Evolutionary conservation across 2,113 vertebrate genomes (phyloP).

Genomic region (Hyaena hyaena): DNA sequence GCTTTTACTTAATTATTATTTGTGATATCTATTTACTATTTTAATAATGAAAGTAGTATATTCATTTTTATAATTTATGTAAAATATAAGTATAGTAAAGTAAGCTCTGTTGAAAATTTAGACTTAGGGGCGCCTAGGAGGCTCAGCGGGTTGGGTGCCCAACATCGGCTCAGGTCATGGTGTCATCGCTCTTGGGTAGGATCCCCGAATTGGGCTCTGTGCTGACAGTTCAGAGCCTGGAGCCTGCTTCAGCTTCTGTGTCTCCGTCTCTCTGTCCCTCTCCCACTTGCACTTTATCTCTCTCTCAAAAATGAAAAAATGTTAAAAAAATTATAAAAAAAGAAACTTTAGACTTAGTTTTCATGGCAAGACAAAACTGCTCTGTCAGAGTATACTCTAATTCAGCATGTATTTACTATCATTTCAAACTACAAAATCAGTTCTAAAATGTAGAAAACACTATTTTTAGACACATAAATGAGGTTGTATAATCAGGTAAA

Average conservation of each 20-base stretch:
- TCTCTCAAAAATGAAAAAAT: too few species aligned
- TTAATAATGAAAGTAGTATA: background rate
- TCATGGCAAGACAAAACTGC: background rate
- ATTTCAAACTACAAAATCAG: background rate
- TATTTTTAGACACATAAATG: background rate
- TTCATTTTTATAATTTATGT: background rate
- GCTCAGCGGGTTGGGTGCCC: too few species aligned
- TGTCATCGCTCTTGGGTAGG: too few species aligned
- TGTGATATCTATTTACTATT: background rate
- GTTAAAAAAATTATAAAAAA: too few species aligned
- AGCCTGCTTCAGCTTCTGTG: too few species aligned
- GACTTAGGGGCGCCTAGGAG: background rate
- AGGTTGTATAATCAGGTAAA: background rate
- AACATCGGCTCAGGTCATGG: too few species aligned
- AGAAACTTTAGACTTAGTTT: background rate
- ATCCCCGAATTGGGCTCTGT: too few species aligned
- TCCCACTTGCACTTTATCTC: too few species aligned
- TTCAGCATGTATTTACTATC: background rate
- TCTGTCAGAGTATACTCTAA: background rate
- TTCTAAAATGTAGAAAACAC: background rate
- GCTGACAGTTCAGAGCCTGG: too few species aligned
- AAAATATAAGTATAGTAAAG: background rate
- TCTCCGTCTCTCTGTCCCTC: too few species aligned
- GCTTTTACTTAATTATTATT: background rate
- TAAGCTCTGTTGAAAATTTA: background rate